These are phyloP conservation scores for Melanotaenia boesemani DNA, from an alignment of 2,797 vertebrate species.

Conservation along the genomic window DNA sequence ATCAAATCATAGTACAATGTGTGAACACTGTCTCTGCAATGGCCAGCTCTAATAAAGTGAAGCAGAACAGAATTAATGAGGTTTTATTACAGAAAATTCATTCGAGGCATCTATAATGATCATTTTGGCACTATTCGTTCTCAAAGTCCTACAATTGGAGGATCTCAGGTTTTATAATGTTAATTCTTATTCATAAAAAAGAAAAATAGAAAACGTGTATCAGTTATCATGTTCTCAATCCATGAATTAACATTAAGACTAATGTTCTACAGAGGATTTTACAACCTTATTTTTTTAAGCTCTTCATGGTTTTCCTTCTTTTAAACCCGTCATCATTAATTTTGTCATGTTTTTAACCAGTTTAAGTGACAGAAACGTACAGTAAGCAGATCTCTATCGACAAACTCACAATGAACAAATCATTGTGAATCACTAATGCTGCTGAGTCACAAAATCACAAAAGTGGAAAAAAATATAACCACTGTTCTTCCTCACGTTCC, in stretches of 20 bases:
- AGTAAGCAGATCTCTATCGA: too few species aligned
- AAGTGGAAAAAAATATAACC: not conserved
- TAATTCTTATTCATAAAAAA: not conserved
- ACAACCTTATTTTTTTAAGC: too few species aligned
- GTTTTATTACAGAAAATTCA: not conserved
- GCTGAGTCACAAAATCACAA: not conserved
- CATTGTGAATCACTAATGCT: not conserved
- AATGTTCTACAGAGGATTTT: too few species aligned
- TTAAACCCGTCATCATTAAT: not conserved
- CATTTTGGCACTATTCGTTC: not conserved
- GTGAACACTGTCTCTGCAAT: not conserved
- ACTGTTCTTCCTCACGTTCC: not conserved
- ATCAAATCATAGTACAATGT: not conserved
- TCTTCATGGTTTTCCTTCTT: too few species aligned
- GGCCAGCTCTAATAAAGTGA: too few species aligned
- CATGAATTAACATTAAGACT: too few species aligned
- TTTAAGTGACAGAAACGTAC: not conserved
- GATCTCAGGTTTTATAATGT: not conserved
- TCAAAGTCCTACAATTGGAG: not conserved
- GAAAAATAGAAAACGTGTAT: not conserved
- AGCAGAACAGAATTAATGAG: too few species aligned
- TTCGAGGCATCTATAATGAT: not conserved
- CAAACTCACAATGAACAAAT: not conserved
- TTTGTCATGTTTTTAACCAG: not conserved
- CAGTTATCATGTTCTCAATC: not conserved